phyloP scores from a whole-genome alignment of 2,888 invertebrate species.

The Lamellibrachia columna region DNA sequence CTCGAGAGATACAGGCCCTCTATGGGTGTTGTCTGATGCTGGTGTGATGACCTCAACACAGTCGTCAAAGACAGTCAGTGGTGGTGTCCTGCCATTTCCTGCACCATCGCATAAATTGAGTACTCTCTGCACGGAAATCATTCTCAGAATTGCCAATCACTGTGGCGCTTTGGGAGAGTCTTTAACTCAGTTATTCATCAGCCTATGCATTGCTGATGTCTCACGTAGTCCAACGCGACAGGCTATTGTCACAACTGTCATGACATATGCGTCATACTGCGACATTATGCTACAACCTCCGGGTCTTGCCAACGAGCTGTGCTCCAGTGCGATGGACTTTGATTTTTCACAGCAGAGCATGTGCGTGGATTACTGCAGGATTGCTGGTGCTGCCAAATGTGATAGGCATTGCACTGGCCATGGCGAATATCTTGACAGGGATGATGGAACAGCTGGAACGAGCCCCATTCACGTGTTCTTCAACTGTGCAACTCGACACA shows the following conservation, averaged over 20 bases:
- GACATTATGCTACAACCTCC: not conserved
- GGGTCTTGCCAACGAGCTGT: not conserved
- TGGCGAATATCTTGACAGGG: constrained; percentile 39
- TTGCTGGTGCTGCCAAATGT: constrained; percentile 41
- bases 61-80: not conserved
- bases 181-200: not conserved
- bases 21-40: constrained; percentile 23
- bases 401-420: constrained; percentile 48
- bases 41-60: not conserved
- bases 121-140: not conserved
- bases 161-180: not conserved
- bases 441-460: constrained; percentile 38
- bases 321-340: not conserved
- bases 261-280: not conserved
- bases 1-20: not conserved
- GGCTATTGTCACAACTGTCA: not conserved
- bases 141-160: not conserved
- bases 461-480: constrained; percentile 4
- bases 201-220: not conserved
- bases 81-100: constrained; percentile 6
- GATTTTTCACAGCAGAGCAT: not conserved
- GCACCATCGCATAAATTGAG: constrained; percentile 1
- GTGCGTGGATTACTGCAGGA: not conserved
- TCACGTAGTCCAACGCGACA: not conserved
- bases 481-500: constrained; percentile 6